Percentiles rank a stretch among this genome's conserved stretches.
Conservation (phyloP, 2,888 invertebrate species). For the Aspidapion aeneum region DNA sequence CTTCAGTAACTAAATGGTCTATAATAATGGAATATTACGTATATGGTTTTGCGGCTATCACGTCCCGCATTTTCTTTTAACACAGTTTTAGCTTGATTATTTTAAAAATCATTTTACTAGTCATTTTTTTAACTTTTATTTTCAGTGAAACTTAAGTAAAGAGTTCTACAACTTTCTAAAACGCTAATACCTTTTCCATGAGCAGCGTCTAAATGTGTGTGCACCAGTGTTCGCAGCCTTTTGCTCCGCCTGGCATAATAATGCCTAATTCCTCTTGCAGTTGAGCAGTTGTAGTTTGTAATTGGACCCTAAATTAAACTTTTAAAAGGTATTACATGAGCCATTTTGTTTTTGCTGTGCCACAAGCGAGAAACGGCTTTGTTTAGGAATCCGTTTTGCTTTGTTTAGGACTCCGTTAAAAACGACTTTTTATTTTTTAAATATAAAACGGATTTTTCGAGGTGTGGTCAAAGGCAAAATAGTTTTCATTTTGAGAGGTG, state of each 20-base stretch:
- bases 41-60: no score
- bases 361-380: slow-evolving; percentile 1
- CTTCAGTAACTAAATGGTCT: no score
- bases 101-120: no score
- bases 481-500: no score
- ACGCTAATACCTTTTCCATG: neutral
- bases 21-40: no score
- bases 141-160: no score
- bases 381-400: slow-evolving; percentile 2
- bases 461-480: no score
- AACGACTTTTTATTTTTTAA: no score
- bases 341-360: neutral
- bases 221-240: neutral
- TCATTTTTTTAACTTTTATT: no score
- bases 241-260: neutral
- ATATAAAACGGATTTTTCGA: no score
- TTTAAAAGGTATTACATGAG: neutral
- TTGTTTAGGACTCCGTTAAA: neutral
- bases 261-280: neutral
- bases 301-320: neutral
- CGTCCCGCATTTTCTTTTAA: no score
- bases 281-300: neutral
- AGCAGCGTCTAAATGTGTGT: neutral
- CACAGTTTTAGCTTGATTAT: no score
- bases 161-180: neutral